These are phyloP conservation scores for Chroicocephalus ridibundus DNA, from an alignment of 2,113 vertebrate genomes.

Conservation along the genomic window DNA sequence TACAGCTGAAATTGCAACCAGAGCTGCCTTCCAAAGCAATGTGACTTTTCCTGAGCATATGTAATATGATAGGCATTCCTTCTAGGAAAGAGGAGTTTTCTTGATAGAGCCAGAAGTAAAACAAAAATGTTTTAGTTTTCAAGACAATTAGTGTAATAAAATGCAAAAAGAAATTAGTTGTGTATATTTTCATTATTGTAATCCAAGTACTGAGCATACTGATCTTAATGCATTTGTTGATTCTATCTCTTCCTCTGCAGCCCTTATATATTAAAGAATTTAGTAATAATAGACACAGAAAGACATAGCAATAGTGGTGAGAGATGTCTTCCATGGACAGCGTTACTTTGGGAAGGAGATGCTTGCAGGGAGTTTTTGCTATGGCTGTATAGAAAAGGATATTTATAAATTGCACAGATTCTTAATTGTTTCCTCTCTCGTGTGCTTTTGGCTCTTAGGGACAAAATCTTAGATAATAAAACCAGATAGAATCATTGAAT, in stretches of 20 bases:
- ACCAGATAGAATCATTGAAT: neutral
- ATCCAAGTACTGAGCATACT: neutral
- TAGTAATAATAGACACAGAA: neutral
- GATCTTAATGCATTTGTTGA: neutral
- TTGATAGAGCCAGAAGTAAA: neutral
- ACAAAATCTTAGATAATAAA: neutral
- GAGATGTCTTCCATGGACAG: too few species aligned
- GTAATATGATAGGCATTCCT: neutral
- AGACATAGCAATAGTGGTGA: neutral
- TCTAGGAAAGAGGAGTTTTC: neutral
- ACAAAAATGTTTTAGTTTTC: neutral
- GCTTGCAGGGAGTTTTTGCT: neutral
- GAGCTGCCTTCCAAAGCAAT: neutral
- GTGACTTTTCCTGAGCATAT: neutral
- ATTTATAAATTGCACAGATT: neutral
- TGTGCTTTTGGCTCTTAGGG: neutral
- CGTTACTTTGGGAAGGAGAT: neutral
- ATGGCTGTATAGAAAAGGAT: neutral
- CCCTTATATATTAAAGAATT: neutral
- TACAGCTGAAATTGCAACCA: neutral
- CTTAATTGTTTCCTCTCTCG: neutral
- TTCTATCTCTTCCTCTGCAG: neutral
- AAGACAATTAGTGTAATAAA: neutral
- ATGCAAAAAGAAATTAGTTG: neutral
- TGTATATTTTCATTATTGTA: neutral